Evolutionary conservation across 2,888 invertebrate species (phyloP).

Genomic region (Conops quadrifasciatus): DNA sequence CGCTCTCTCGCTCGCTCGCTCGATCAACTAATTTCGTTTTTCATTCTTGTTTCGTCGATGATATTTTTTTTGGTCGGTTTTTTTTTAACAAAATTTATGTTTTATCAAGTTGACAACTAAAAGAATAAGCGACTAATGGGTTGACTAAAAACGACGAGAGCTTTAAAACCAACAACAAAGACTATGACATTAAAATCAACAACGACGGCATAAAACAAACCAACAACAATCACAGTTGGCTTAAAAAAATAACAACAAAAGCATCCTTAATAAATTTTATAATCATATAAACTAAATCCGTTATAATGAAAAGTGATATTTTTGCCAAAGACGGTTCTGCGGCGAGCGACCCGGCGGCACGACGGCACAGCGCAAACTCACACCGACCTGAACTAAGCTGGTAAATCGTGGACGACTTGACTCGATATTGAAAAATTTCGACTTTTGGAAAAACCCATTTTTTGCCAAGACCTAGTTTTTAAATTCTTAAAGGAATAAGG

Average conservation of each 20-base stretch:
- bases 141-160: constrained; percentile 11
- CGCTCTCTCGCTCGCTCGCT: too few relatives aligned
- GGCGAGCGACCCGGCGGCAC: not conserved
- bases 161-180: not conserved
- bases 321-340: constrained; percentile 36
- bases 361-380: not conserved
- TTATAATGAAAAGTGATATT: constrained; percentile 60
- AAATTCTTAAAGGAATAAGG: too few relatives aligned
- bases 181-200: constrained; percentile 3
- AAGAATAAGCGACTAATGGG: constrained; percentile 50
- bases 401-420: too few relatives aligned
- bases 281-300: constrained; percentile 47
- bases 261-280: constrained; percentile 31
- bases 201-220: not conserved
- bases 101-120: constrained; percentile 56
- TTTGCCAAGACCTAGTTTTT: too few relatives aligned
- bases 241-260: constrained; percentile 40
- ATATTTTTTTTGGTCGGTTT: constrained; percentile 44
- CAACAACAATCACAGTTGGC: constrained; percentile 27
- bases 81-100: constrained; percentile 54
- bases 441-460: too few relatives aligned
- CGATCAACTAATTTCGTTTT: constrained; percentile 35
- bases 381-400: too few relatives aligned
- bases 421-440: too few relatives aligned
- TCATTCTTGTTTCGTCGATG: not conserved